Conservation (phyloP, 2,113 vertebrate species). For the Serinus canaria region DNA sequence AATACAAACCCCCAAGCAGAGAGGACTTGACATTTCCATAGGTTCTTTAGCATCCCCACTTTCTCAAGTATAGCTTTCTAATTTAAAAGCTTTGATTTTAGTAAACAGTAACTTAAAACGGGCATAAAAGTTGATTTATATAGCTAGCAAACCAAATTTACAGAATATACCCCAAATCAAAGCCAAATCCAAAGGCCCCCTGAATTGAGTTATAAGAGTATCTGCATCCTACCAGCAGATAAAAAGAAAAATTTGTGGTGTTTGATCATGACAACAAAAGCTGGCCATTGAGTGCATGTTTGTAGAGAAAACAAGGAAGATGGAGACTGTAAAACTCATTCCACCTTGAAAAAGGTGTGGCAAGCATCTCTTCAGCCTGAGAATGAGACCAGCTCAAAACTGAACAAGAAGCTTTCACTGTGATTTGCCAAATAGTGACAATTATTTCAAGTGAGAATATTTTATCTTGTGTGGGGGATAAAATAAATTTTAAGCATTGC, state of each 20-base stretch:
- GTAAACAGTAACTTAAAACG: neutral
- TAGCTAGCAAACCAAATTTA: neutral
- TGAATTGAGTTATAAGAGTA: neutral
- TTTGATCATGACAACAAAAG: neutral
- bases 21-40: neutral
- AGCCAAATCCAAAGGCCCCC: neutral
- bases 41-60: neutral
- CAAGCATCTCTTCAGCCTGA: neutral
- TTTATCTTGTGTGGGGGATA: neutral
- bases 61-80: neutral
- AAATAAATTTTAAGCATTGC: neutral
- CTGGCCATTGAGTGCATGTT: neutral
- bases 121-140: neutral
- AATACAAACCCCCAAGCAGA: neutral
- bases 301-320: neutral
- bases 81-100: neutral
- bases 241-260: neutral
- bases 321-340: neutral
- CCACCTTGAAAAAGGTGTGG: neutral
- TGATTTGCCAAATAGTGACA: neutral
- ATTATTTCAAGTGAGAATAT: neutral
- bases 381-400: neutral
- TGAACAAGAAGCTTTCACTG: neutral
- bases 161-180: neutral
- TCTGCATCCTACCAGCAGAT: neutral